Evolutionary conservation across 2,797 vertebrate species (phyloP).

Genomic region (Schizothorax lantsangensis): DNA sequence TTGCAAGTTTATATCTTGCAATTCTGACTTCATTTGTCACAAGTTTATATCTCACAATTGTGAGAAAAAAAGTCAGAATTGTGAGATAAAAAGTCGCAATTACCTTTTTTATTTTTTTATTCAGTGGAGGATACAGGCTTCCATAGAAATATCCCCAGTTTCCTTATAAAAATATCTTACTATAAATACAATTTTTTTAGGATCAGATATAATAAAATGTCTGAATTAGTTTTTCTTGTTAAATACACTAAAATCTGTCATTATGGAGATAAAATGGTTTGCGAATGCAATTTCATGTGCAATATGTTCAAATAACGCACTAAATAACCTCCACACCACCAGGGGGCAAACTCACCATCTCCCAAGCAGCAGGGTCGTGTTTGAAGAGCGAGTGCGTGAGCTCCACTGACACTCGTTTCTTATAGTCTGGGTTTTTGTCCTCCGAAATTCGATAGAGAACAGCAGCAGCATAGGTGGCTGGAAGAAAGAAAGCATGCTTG

Average conservation of each 20-base stretch:
- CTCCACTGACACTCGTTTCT: conserved; percentile 93
- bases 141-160: background rate
- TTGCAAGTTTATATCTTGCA: no score
- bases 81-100: background rate
- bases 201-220: background rate
- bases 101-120: background rate
- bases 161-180: background rate
- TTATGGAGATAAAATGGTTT: background rate
- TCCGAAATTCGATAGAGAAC: conserved; percentile 98
- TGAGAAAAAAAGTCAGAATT: background rate
- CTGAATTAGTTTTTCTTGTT: background rate
- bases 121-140: background rate
- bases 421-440: conserved; percentile 94
- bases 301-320: background rate
- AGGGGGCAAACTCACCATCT: conserved; percentile 82
- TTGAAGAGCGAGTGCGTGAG: conserved; percentile 97
- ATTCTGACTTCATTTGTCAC: no score
- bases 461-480: conserved; percentile 95
- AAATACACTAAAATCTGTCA: background rate
- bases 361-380: conserved; percentile 91
- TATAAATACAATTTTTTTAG: background rate
- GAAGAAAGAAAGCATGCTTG: background rate
- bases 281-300: background rate
- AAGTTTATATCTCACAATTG: background rate
- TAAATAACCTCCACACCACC: background rate